These are phyloP conservation scores for Prolemur simus DNA, from an alignment of 2,113 vertebrate genomes.

Conservation along the genomic window DNA sequence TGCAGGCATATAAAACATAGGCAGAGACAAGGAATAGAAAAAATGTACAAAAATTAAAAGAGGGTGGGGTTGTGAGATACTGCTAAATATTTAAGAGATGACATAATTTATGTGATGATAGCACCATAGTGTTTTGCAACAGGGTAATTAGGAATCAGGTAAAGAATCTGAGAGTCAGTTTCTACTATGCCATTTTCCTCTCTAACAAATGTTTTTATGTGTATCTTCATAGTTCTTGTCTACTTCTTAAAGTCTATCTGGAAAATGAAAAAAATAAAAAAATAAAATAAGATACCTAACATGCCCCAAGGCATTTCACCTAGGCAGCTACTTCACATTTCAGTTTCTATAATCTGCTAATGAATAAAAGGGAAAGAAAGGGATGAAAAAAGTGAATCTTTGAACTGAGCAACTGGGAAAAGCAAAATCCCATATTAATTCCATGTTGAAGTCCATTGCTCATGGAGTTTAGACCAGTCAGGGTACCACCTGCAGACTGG, in stretches of 20 bases:
- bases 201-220: conserved; percentile 33
- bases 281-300: background rate
- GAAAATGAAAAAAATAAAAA: background rate
- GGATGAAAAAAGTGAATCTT: background rate
- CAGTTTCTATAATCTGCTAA: background rate
- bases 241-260: background rate
- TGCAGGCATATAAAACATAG: background rate
- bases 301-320: background rate
- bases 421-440: background rate
- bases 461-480: background rate
- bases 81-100: background rate
- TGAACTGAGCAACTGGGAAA: background rate
- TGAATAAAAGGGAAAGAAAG: background rate
- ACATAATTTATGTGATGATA: background rate
- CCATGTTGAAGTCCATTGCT: background rate
- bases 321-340: background rate
- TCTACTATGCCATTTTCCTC: background rate
- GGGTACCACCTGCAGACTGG: background rate
- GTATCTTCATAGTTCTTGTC: background rate
- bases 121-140: background rate
- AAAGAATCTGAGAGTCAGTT: background rate
- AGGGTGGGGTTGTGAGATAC: background rate
- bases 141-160: background rate
- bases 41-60: conserved; percentile 16
- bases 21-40: background rate